Evolutionary conservation across 2,888 invertebrate genomes (phyloP).

Genomic region (Leptogaster cylindrica): DNA sequence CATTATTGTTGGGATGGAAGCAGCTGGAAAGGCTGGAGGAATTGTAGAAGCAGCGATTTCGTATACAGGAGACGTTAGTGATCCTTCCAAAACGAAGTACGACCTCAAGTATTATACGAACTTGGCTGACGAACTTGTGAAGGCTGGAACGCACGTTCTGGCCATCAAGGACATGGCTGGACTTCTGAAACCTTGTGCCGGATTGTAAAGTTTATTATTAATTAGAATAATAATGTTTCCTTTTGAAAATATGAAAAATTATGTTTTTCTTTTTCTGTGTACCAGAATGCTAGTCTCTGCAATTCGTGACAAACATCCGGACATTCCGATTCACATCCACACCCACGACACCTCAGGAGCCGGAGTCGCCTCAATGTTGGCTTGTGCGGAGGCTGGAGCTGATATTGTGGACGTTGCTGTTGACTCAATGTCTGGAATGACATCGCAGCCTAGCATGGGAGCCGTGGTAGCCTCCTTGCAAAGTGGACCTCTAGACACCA

Average conservation of each 20-base stretch:
- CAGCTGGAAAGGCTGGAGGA: constrained; percentile 95
- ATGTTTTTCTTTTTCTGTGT: no score
- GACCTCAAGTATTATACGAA: constrained; percentile 94
- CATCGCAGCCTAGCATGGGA: constrained; percentile 99
- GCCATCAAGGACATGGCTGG: constrained; percentile 99
- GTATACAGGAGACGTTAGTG: constrained; percentile 96
- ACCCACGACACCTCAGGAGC: constrained; percentile 98
- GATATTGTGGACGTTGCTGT: constrained; percentile 98
- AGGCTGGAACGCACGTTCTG: constrained; percentile 94
- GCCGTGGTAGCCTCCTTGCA: constrained; percentile 89
- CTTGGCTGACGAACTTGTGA: constrained; percentile 93
- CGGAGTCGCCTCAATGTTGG: constrained; percentile 93
- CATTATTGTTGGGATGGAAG: constrained; percentile 94
- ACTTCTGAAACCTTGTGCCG: constrained; percentile 89
- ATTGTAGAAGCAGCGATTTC: constrained; percentile 98
- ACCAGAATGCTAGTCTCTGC: constrained; percentile 78
- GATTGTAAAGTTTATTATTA: constrained; percentile 67
- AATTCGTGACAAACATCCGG: constrained; percentile 90
- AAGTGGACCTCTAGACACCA: constrained; percentile 64
- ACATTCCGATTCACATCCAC: constrained; percentile 97
- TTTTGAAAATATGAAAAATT: no score
- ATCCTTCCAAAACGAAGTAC: constrained; percentile 89
- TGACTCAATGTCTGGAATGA: constrained; percentile 99
- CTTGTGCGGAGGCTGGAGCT: constrained; percentile 90
- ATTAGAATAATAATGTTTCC: no score